Percentiles rank a stretch among this genome's conserved stretches.
Evolutionary conservation across 1,140 invertebrate genomes (phyloP).

Genomic region (Scaptomyza pallida): DNA sequence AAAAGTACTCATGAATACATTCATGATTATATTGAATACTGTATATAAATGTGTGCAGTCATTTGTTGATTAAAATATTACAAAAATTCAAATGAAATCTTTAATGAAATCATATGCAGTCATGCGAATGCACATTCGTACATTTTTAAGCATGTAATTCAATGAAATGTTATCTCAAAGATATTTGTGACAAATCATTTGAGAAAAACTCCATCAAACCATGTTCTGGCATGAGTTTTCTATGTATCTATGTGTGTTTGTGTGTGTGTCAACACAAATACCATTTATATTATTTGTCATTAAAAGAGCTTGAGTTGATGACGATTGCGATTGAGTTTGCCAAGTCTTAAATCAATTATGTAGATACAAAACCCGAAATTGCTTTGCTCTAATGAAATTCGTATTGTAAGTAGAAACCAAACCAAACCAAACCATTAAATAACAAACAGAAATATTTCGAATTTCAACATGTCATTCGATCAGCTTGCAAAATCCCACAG

Average conservation of each 20-base stretch:
- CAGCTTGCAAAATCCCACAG: conserved; percentile 6
- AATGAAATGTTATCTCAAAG: not conserved
- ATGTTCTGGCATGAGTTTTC: conserved; percentile 1
- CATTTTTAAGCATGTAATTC: not conserved
- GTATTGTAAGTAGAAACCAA: too few relatives aligned
- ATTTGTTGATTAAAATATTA: not conserved
- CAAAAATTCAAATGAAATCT: not conserved
- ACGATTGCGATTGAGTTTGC: not conserved
- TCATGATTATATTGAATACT: not conserved
- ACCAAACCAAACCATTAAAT: not conserved
- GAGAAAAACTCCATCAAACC: not conserved
- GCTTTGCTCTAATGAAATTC: conserved; percentile 11
- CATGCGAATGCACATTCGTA: not conserved
- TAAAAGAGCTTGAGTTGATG: conserved; percentile 9
- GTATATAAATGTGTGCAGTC: conserved; percentile 21
- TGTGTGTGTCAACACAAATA: not conserved
- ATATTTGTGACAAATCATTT: not conserved
- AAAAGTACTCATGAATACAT: not conserved
- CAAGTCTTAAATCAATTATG: conserved; percentile 29
- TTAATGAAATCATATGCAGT: not conserved
- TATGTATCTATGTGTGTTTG: too few relatives aligned
- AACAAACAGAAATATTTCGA: conserved; percentile 14
- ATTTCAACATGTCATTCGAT: conserved; percentile 19
- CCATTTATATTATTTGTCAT: conserved; percentile 23
- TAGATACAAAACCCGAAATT: conserved; percentile 16